Conservation (phyloP, 2,888 invertebrate species). For the Ormia ochracea region DNA sequence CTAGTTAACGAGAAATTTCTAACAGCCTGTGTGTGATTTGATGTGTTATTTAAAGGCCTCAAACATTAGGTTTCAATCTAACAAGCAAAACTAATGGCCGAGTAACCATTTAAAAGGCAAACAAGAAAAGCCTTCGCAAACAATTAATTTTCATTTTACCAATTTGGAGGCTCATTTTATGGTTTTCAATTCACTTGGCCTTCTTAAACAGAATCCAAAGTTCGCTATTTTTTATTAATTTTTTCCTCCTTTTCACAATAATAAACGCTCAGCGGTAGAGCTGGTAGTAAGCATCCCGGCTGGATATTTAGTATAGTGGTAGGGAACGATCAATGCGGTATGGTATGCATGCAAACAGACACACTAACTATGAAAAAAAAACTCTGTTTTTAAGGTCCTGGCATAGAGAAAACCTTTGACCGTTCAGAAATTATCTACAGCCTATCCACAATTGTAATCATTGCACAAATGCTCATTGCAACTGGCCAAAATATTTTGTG, state of each 20-base stretch:
- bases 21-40: slow-evolving; percentile 32
- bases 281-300: slow-evolving; percentile 31
- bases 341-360: background rate
- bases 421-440: slow-evolving; percentile 49
- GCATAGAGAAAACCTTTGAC: background rate
- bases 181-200: slow-evolving; percentile 8
- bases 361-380: background rate
- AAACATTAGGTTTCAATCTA: slow-evolving; percentile 42
- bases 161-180: slow-evolving; percentile 38
- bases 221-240: background rate
- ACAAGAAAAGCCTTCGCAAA: slow-evolving; percentile 18
- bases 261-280: slow-evolving; percentile 52
- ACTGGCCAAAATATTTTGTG: slow-evolving; percentile 76
- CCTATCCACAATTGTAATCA: slow-evolving; percentile 58
- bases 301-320: background rate
- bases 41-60: slow-evolving; percentile 61
- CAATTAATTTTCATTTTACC: background rate
- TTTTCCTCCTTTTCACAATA: slow-evolving; percentile 6
- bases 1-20: background rate
- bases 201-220: background rate
- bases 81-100: slow-evolving; percentile 42
- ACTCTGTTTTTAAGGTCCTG: background rate
- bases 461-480: slow-evolving; percentile 70
- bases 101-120: slow-evolving; percentile 44
- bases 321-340: slow-evolving; percentile 42